Conservation (phyloP, 2,113 vertebrate species). For the Regulus satrapa region DNA sequence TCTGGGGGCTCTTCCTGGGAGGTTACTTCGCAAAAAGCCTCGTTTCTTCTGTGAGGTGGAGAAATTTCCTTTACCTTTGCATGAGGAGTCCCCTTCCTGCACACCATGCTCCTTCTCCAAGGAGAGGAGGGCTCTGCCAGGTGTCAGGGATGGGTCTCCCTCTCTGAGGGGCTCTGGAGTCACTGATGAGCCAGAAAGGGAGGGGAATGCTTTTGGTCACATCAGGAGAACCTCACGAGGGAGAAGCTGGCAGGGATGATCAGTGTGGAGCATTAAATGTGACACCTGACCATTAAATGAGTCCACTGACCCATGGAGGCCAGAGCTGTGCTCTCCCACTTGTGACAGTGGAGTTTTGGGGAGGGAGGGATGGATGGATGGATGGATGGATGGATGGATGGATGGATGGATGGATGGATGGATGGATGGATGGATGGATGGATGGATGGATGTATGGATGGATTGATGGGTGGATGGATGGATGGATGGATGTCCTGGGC, state of each 20-base stretch:
- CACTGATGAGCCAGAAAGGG: background rate
- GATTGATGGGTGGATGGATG: too few species aligned
- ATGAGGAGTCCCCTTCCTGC: background rate
- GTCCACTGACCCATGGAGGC: rapidly evolving
- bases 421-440: too few species aligned
- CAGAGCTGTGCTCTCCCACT: background rate
- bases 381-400: too few species aligned
- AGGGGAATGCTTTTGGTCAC: background rate
- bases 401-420: too few species aligned
- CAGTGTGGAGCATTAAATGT: background rate
- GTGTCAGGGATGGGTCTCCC: background rate
- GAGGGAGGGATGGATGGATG: too few species aligned
- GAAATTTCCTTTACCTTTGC: background rate
- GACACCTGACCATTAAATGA: too few species aligned
- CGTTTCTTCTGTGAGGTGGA: background rate
- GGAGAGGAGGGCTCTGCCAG: background rate
- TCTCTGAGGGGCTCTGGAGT: background rate
- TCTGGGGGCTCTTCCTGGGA: background rate
- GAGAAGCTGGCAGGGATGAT: background rate
- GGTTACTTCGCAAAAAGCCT: background rate
- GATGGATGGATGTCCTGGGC: too few species aligned
- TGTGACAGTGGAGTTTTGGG: background rate
- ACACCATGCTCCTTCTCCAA: background rate
- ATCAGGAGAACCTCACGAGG: background rate
- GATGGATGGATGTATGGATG: too few species aligned